phyloP scores from a whole-genome alignment of 2,113 vertebrate genomes.

The Macroglossus sobrinus region DNA sequence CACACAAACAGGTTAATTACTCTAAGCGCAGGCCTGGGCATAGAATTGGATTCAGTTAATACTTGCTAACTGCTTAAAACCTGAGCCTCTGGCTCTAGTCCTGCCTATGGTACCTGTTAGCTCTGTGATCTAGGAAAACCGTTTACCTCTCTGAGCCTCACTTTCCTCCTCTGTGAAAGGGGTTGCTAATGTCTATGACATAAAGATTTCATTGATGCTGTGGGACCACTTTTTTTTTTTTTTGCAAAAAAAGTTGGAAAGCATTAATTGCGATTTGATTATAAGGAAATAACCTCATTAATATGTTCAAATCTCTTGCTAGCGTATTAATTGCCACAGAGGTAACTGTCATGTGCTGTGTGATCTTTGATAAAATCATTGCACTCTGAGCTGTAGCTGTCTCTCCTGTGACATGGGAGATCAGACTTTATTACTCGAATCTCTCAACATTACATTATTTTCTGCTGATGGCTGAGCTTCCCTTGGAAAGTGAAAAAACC shows the following conservation, averaged over 20 bases:
- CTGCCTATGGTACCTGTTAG: not conserved
- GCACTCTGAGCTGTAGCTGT: not conserved
- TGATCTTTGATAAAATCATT: not conserved
- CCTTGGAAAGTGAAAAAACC: not conserved
- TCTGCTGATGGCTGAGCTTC: not conserved
- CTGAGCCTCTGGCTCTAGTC: not conserved
- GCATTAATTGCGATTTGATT: not conserved
- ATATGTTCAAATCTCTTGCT: not conserved
- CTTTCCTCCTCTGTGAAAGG: not conserved
- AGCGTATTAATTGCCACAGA: not conserved
- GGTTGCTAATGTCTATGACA: not conserved
- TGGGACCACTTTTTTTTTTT: no score
- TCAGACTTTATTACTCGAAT: not conserved
- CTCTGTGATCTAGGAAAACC: not conserved
- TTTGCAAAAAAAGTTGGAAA: not conserved
- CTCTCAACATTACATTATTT: not conserved
- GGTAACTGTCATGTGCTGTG: not conserved
- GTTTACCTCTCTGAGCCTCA: not conserved
- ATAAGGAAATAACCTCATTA: not conserved
- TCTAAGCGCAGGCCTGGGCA: not conserved
- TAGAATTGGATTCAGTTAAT: not conserved
- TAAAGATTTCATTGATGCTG: not conserved
- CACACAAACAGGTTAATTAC: not conserved
- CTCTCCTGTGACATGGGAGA: not conserved
- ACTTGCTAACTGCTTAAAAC: not conserved